A percentile compares a stretch with the other conserved stretches of the same genome.
Conservation (phyloP, 2,113 vertebrate species). For the Hippocampus guttulatus region DNA sequence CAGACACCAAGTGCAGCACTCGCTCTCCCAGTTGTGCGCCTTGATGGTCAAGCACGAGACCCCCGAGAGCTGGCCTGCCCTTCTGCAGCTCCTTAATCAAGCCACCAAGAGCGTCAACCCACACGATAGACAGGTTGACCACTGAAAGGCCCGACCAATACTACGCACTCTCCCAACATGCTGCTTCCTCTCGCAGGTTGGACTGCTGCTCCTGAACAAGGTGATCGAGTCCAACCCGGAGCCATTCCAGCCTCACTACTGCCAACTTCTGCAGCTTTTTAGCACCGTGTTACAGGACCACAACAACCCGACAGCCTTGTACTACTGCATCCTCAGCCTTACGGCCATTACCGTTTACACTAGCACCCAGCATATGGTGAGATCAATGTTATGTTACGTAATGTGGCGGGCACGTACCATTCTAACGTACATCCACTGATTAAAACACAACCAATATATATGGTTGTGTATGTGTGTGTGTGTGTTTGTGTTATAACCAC, state of each 20-base stretch:
- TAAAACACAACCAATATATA: too few relatives aligned
- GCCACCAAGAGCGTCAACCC: conserved; percentile 75
- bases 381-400: conserved; percentile 2
- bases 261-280: conserved; percentile 78
- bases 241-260: conserved; percentile 74
- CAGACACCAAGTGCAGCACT: conserved; percentile 82
- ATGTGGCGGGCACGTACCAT: too few relatives aligned
- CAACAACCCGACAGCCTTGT: conserved; percentile 71
- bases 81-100: conserved; percentile 77
- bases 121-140: conserved; percentile 75
- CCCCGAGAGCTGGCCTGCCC: conserved; percentile 81
- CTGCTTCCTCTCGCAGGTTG: conserved; percentile 64
- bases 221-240: conserved; percentile 78
- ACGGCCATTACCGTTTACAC: conserved; percentile 70
- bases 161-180: neutral
- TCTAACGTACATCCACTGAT: too few relatives aligned
- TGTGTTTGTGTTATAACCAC: neutral
- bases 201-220: conserved; percentile 80
- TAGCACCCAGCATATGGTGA: conserved; percentile 78
- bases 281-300: conserved; percentile 71
- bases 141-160: neutral
- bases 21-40: conserved; percentile 81
- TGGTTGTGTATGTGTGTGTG: too few relatives aligned
- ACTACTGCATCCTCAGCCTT: conserved; percentile 80
- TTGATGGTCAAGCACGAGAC: conserved; percentile 82